Conservation (phyloP, 2,797 vertebrate species). For the Pelodytes ibericus region DNA sequence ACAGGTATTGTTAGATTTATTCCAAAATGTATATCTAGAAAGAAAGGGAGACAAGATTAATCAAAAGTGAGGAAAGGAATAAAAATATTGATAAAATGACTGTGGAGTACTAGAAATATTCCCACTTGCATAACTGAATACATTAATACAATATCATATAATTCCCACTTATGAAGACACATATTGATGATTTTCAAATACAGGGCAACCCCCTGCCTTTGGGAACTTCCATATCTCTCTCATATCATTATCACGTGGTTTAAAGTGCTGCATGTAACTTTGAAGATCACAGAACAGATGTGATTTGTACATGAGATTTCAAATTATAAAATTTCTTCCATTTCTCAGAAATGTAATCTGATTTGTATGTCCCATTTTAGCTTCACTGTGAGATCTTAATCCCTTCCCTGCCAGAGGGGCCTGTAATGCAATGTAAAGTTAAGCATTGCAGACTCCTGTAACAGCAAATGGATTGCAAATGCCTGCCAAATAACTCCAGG, state of each 20-base stretch:
- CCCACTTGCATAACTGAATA: too few relatives aligned
- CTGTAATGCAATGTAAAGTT: slow-evolving; percentile 36
- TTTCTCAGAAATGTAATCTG: slow-evolving; percentile 50
- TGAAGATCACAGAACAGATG: slow-evolving; percentile 41
- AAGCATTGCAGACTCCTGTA: slow-evolving; percentile 23
- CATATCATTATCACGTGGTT: neutral
- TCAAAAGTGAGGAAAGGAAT: too few relatives aligned
- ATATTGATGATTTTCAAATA: too few relatives aligned
- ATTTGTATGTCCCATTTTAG: slow-evolving; percentile 46
- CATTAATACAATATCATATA: too few relatives aligned
- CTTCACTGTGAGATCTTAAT: slow-evolving; percentile 43
- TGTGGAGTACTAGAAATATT: too few relatives aligned
- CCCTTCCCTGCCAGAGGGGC: slow-evolving; percentile 37
- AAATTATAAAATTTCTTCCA: slow-evolving; percentile 45
- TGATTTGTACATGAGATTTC: slow-evolving; percentile 33
- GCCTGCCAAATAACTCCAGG: slow-evolving; percentile 30
- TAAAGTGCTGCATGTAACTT: slow-evolving; percentile 19
- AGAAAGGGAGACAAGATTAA: too few relatives aligned
- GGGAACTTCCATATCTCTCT: neutral
- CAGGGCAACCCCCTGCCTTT: too few relatives aligned
- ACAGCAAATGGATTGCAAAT: slow-evolving; percentile 33
- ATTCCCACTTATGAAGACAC: too few relatives aligned
- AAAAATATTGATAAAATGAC: too few relatives aligned
- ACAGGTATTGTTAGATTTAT: too few relatives aligned
- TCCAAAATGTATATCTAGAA: too few relatives aligned